phyloP scores from a whole-genome alignment of 1,140 invertebrate species.

The Pararge aegeria region DNA sequence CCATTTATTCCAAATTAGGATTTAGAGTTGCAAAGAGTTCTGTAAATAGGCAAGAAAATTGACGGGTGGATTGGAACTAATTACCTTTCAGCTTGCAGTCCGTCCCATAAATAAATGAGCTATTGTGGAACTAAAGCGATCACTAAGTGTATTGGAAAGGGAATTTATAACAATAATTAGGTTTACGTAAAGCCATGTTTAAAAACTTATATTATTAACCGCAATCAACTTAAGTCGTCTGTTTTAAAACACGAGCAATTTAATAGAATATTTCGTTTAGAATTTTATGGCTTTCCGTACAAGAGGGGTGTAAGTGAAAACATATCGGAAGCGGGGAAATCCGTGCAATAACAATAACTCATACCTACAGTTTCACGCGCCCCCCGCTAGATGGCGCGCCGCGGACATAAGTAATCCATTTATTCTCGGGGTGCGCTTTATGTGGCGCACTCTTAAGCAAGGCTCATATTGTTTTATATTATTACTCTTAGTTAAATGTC shows the following conservation, averaged over 20 bases:
- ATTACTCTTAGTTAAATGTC: slow-evolving; percentile 70
- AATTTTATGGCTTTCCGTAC: slow-evolving; percentile 65
- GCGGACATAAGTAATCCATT: slow-evolving; percentile 78
- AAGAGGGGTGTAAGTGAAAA: slow-evolving; percentile 72
- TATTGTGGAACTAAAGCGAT: too few relatives aligned
- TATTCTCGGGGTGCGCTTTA: slow-evolving; percentile 75
- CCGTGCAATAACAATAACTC: slow-evolving; percentile 77
- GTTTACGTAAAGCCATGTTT: too few relatives aligned
- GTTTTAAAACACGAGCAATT: slow-evolving; percentile 43
- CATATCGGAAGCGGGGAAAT: slow-evolving; percentile 72
- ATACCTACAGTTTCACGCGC: slow-evolving; percentile 62
- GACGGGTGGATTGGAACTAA: too few relatives aligned
- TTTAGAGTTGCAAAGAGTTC: too few relatives aligned
- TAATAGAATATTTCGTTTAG: slow-evolving; percentile 61
- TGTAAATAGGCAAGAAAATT: too few relatives aligned
- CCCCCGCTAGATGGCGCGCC: slow-evolving; percentile 72
- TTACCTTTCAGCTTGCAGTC: too few relatives aligned
- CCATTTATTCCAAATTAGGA: too few relatives aligned
- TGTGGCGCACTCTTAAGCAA: slow-evolving; percentile 70
- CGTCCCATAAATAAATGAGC: too few relatives aligned
- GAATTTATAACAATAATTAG: too few relatives aligned
- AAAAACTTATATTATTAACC: too few relatives aligned
- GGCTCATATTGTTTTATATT: slow-evolving; percentile 71
- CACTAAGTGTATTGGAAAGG: too few relatives aligned
- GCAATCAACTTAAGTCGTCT: too few relatives aligned